A percentile compares a stretch with the other conserved stretches of the same genome.
Evolutionary conservation across 1,140 invertebrate genomes (phyloP).

Genomic region (Calycopis cecrops): DNA sequence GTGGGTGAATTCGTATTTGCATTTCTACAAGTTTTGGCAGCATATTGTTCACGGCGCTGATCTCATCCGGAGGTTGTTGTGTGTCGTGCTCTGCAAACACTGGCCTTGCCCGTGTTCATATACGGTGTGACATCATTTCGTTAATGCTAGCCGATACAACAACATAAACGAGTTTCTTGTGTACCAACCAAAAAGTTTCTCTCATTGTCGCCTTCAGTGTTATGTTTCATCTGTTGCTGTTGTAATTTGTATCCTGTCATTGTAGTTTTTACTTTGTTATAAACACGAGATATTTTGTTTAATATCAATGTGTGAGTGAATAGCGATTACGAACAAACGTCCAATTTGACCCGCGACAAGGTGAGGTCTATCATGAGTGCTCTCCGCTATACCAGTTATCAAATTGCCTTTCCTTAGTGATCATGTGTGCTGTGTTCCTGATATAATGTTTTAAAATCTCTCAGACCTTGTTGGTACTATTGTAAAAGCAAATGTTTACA

Average conservation of each 20-base stretch:
- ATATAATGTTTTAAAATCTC: too few species aligned
- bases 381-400: too few species aligned
- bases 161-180: slow-evolving; percentile 28
- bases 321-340: slow-evolving; percentile 10
- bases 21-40: slow-evolving; percentile 25
- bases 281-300: too few species aligned
- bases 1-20: slow-evolving; percentile 19
- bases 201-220: slow-evolving; percentile 10
- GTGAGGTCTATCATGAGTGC: slow-evolving; percentile 39
- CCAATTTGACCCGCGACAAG: slow-evolving; percentile 54
- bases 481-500: too few species aligned
- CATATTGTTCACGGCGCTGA: slow-evolving; percentile 36
- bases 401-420: too few species aligned
- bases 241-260: background rate
- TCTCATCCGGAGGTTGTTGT: slow-evolving; percentile 55
- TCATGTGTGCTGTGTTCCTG: too few species aligned
- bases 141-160: slow-evolving; percentile 37
- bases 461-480: too few species aligned
- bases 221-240: background rate
- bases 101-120: slow-evolving; percentile 56
- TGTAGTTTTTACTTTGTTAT: too few species aligned
- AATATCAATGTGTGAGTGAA: too few species aligned
- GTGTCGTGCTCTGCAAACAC: slow-evolving; percentile 40
- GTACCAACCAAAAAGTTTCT: slow-evolving; percentile 17
- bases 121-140: slow-evolving; percentile 62